Percentiles rank a stretch among this genome's conserved stretches.
These are phyloP conservation scores for Pachypanchax playfairii DNA, from an alignment of 2,113 vertebrate genomes.

Conservation along the genomic window DNA sequence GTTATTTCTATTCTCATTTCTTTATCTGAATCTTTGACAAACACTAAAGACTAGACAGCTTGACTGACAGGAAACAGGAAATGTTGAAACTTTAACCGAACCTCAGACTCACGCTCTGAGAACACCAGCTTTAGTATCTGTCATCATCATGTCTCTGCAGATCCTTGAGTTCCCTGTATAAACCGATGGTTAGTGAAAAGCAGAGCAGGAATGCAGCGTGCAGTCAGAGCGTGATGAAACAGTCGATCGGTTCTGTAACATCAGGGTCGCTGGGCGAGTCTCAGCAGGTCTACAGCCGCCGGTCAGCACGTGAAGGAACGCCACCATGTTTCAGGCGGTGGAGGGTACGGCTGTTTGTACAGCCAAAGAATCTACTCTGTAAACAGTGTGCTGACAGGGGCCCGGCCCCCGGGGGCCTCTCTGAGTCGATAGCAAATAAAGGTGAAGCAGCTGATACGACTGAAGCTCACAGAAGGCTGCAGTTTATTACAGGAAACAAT, in stretches of 20 bases:
- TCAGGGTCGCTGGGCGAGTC: conserved; percentile 45
- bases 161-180: background rate
- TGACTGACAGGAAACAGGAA: no score
- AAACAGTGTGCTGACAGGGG: conserved; percentile 61
- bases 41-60: no score
- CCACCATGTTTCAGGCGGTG: background rate
- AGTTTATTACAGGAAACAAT: conserved; percentile 63
- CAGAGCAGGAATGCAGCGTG: conserved; percentile 23
- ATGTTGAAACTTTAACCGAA: no score
- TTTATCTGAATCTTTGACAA: no score
- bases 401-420: conserved; percentile 19
- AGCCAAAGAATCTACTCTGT: conserved; percentile 69
- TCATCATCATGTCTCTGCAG: conserved; percentile 9
- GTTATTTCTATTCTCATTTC: no score
- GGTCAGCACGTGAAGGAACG: conserved; percentile 57
- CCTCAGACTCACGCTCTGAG: no score
- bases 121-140: no score
- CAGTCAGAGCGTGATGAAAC: background rate
- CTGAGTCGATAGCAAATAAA: conserved; percentile 55
- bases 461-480: conserved; percentile 16
- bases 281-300: no score
- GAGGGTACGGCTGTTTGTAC: conserved; percentile 61
- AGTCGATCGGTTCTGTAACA: conserved; percentile 8
- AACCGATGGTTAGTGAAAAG: background rate
- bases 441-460: conserved; percentile 56